Conservation (phyloP, 2,888 invertebrate genomes). For the Baccha elongata region DNA sequence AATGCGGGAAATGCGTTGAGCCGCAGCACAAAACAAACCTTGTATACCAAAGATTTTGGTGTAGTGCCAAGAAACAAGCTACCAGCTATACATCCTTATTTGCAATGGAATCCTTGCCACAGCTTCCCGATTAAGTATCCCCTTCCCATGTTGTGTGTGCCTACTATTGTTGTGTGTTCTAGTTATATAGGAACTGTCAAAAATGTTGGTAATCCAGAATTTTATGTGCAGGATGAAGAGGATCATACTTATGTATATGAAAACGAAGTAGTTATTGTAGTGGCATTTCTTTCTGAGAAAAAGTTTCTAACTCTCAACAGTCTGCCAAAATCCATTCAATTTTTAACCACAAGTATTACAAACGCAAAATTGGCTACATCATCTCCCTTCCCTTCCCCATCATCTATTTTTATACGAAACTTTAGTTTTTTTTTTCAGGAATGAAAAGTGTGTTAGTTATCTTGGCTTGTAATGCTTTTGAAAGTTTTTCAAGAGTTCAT, state of each 20-base stretch:
- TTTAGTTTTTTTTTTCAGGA: not conserved
- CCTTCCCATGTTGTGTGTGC: not conserved
- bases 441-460: constrained; percentile 40
- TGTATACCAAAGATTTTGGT: constrained; percentile 60
- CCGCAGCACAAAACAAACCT: constrained; percentile 55
- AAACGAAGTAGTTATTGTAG: constrained; percentile 30
- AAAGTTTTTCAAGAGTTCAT: constrained; percentile 44
- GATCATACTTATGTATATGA: constrained; percentile 33
- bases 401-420: too few species aligned
- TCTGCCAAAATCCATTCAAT: constrained; percentile 65
- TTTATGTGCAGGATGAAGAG: constrained; percentile 46
- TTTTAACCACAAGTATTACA: constrained; percentile 26
- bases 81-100: constrained; percentile 58
- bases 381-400: not conserved
- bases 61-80: constrained; percentile 56
- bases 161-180: not conserved
- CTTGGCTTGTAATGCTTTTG: constrained; percentile 11
- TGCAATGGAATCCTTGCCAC: constrained; percentile 30
- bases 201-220: constrained; percentile 55
- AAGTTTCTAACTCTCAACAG: constrained; percentile 48
- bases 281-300: not conserved
- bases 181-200: constrained; percentile 34
- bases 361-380: constrained; percentile 34
- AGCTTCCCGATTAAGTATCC: not conserved
- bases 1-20: constrained; percentile 58